Percentiles rank a stretch among this genome's conserved stretches.
Conservation (phyloP, 2,888 invertebrate species). For the Boloria selene region DNA sequence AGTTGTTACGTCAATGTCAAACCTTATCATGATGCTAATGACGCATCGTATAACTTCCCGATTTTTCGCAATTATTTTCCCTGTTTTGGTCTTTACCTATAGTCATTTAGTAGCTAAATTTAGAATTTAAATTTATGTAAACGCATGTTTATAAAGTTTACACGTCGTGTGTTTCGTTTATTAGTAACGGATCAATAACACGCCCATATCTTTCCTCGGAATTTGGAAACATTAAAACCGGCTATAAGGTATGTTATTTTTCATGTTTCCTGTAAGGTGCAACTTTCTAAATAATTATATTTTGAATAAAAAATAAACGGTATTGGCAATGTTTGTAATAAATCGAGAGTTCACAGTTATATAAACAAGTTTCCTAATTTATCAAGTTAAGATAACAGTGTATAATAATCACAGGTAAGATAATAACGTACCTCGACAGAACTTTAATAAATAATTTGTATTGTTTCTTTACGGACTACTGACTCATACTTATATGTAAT, state of each 20-base stretch:
- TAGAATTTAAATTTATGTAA: neutral
- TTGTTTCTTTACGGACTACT: neutral
- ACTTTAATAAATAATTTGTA: neutral
- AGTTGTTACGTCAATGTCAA: slow-evolving; percentile 2
- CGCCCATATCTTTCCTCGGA: slow-evolving; percentile 5
- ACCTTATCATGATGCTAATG: neutral
- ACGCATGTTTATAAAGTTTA: neutral
- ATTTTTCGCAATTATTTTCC: slow-evolving; percentile 12
- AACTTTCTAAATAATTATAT: neutral
- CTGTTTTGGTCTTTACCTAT: slow-evolving; percentile 13
- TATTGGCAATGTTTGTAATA: neutral
- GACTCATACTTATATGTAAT: neutral
- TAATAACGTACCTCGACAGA: no score
- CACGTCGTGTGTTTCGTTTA: neutral
- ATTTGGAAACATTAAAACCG: slow-evolving; percentile 30
- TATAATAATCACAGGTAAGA: no score
- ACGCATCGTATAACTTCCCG: slow-evolving; percentile 9
- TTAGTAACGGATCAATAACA: slow-evolving; percentile 3
- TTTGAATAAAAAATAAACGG: neutral
- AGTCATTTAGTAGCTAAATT: neutral
- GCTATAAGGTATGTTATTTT: slow-evolving; percentile 32
- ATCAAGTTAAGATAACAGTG: no score
- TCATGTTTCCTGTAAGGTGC: slow-evolving; percentile 12
- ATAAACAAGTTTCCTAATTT: no score
- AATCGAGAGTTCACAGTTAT: no score